phyloP scores from a whole-genome alignment of 2,797 vertebrate species.

The Danio tinwini region DNA sequence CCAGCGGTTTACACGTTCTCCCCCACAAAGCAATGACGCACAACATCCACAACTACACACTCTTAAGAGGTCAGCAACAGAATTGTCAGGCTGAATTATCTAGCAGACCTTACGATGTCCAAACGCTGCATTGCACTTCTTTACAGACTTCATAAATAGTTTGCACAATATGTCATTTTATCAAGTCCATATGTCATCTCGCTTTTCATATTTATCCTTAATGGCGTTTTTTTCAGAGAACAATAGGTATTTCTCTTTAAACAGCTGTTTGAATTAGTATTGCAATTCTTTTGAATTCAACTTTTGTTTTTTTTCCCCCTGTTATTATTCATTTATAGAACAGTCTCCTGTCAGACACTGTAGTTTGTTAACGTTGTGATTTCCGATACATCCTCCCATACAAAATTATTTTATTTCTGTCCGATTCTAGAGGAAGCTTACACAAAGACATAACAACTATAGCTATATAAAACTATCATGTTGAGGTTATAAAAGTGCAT shows the following conservation, averaged over 20 bases:
- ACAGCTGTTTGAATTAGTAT: conserved; percentile 65
- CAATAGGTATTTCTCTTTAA: background rate
- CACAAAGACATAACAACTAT: conserved; percentile 73
- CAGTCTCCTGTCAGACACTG: conserved; percentile 75
- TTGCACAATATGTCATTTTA: background rate
- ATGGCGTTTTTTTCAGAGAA: too few species aligned
- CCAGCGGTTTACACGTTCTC: conserved; percentile 44
- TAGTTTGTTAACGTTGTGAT: conserved; percentile 71
- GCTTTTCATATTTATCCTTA: background rate
- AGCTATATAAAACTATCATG: conserved; percentile 39
- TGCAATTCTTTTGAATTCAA: conserved; percentile 71
- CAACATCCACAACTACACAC: conserved; percentile 42
- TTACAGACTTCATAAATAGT: background rate
- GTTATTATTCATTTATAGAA: conserved; percentile 81
- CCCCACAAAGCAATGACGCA: conserved; percentile 57
- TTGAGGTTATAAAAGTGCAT: conserved; percentile 63
- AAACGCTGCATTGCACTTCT: background rate
- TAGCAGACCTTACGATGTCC: background rate
- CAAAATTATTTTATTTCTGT: conserved; percentile 76
- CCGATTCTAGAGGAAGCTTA: conserved; percentile 71
- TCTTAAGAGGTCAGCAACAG: conserved; percentile 36
- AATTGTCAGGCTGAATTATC: conserved; percentile 41
- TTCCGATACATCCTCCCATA: conserved; percentile 81
- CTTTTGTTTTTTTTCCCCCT: conserved; percentile 80
- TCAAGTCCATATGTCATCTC: background rate